A percentile compares a stretch with the other conserved stretches of the same genome.
phyloP scores from a whole-genome alignment of 2,888 invertebrate species.

The Craniophora ligustri region DNA sequence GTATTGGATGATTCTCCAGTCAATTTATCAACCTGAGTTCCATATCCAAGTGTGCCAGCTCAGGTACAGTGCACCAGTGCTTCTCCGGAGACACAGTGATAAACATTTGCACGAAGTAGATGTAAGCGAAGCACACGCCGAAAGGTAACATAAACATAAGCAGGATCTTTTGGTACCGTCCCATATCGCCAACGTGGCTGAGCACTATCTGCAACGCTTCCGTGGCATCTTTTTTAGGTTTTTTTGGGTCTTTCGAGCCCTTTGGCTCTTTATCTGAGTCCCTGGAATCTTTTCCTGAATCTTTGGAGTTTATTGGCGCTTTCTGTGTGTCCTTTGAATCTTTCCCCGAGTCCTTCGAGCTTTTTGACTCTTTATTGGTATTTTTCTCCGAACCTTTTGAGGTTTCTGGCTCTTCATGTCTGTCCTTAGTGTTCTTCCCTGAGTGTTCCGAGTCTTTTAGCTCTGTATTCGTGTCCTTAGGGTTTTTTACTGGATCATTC shows the following conservation, averaged over 20 bases:
- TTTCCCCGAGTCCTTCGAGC: too few relatives aligned
- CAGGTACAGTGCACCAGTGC: constrained; percentile 80
- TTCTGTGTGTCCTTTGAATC: too few relatives aligned
- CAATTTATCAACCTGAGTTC: constrained; percentile 78
- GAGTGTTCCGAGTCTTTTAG: too few relatives aligned
- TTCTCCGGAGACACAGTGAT: constrained; percentile 76
- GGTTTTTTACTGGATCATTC: constrained; percentile 15
- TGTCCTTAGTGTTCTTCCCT: too few relatives aligned
- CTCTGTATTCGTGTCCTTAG: too few relatives aligned
- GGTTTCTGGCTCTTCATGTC: too few relatives aligned
- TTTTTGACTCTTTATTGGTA: too few relatives aligned
- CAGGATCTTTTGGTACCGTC: constrained; percentile 77
- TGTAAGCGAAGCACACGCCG: constrained; percentile 78
- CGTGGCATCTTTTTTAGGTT: constrained; percentile 43
- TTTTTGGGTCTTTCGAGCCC: constrained; percentile 8
- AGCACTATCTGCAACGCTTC: constrained; percentile 73
- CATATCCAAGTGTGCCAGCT: constrained; percentile 68
- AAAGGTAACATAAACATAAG: constrained; percentile 78
- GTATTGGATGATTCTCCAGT: too few relatives aligned
- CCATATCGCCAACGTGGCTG: constrained; percentile 75
- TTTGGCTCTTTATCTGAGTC: background rate
- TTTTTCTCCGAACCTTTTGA: too few relatives aligned
- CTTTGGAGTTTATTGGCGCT: too few relatives aligned
- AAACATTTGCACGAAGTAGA: constrained; percentile 83
- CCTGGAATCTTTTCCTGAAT: background rate